Percentiles rank a stretch among this genome's conserved stretches.
Conservation (phyloP, 2,888 invertebrate genomes). For the Caenorhabditis imperialis region DNA sequence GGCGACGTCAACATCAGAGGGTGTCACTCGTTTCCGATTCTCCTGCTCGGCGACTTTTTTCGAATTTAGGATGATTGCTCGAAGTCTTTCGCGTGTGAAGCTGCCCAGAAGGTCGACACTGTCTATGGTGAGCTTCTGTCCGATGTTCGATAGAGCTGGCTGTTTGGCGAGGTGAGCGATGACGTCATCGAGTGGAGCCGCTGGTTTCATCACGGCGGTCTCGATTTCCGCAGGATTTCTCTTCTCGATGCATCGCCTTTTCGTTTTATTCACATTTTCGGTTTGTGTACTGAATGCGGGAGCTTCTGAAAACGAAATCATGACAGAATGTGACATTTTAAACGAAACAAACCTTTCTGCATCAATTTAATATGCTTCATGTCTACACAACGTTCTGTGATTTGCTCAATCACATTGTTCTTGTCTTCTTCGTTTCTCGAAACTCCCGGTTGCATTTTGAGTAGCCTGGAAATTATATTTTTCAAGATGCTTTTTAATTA, state of each 20-base stretch:
- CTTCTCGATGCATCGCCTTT: conserved; percentile 24
- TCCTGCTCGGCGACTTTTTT: conserved; percentile 15
- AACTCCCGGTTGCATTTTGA: conserved; percentile 11
- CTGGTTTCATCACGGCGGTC: not conserved
- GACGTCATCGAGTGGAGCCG: conserved; percentile 14
- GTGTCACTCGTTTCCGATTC: conserved; percentile 35
- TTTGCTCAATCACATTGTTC: conserved; percentile 24
- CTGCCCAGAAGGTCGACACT: conserved; percentile 19
- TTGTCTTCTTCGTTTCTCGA: conserved; percentile 19
- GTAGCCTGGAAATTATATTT: conserved; percentile 14
- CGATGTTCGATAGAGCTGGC: conserved; percentile 10
- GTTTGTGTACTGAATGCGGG: conserved; percentile 20
- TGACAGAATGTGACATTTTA: not conserved
- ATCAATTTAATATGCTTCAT: conserved; percentile 1
- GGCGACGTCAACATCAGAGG: conserved; percentile 41
- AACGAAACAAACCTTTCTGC: conserved; percentile 12
- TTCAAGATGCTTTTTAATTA: not conserved
- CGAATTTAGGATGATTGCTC: conserved; percentile 29
- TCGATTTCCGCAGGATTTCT: not conserved
- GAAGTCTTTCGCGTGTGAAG: conserved; percentile 29
- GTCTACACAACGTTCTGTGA: conserved; percentile 21
- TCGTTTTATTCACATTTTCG: conserved; percentile 21
- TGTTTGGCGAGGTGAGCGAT: conserved; percentile 1
- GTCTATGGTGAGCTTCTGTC: conserved; percentile 5
- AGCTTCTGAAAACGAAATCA: not conserved